These are phyloP conservation scores for Ameiurus melas DNA, from an alignment of 2,113 vertebrate genomes.

Conservation along the genomic window DNA sequence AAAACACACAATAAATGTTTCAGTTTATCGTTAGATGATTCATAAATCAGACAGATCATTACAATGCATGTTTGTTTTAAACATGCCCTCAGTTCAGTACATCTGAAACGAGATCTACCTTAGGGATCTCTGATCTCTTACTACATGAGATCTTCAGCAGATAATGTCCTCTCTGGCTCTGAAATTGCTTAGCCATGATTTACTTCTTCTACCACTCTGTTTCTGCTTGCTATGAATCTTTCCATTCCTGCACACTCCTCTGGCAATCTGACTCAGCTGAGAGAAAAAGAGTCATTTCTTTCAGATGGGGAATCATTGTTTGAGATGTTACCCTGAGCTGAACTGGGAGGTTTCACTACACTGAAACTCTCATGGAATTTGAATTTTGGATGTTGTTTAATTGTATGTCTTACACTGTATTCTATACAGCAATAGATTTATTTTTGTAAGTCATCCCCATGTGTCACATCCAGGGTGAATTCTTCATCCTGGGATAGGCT, in stretches of 20 bases:
- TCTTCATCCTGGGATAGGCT: not conserved
- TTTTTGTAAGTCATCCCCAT: not conserved
- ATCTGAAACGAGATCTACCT: not conserved
- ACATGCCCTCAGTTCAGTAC: not conserved
- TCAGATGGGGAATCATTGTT: constrained; percentile 4
- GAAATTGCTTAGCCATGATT: constrained; percentile 15
- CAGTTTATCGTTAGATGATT: not conserved
- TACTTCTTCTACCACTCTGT: not conserved
- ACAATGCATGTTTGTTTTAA: not conserved
- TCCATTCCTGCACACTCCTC: not conserved
- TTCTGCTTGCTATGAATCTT: constrained; percentile 20
- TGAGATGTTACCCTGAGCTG: not conserved
- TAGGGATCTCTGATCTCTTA: not conserved
- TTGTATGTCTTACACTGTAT: not conserved
- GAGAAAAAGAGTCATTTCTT: not conserved
- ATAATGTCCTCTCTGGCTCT: not conserved
- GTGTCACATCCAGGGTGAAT: not conserved
- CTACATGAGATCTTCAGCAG: not conserved
- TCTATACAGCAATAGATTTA: not conserved
- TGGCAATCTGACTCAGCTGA: constrained; percentile 5
- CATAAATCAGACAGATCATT: constrained; percentile 4
- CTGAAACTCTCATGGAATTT: not conserved
- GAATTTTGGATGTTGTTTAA: not conserved
- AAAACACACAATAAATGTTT: not conserved
- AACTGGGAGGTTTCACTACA: not conserved